These are phyloP conservation scores for Camelus dromedarius DNA, from an alignment of 2,113 vertebrate genomes.

Conservation along the genomic window DNA sequence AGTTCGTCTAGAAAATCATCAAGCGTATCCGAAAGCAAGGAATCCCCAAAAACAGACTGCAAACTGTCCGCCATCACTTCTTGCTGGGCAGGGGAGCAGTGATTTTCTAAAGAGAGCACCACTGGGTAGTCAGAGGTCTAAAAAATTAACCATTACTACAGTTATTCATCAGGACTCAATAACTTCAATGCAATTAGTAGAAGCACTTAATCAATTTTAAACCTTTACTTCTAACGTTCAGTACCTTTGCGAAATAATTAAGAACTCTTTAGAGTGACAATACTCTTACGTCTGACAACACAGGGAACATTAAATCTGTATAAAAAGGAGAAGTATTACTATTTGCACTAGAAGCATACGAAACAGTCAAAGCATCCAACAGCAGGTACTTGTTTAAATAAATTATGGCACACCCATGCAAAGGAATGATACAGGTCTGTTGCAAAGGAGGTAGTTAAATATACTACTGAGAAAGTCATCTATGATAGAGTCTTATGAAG, in stretches of 20 bases:
- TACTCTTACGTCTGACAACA: not conserved
- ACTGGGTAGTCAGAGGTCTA: slow-evolving; percentile 93
- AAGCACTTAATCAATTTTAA: slow-evolving; percentile 16
- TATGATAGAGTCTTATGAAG: not conserved
- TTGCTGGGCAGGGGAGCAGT: slow-evolving; percentile 92
- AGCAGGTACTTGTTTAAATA: not conserved
- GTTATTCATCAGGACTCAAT: slow-evolving; percentile 53
- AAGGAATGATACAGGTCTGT: not conserved
- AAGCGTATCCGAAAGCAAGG: slow-evolving; percentile 86
- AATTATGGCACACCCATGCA: not conserved
- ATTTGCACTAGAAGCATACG: not conserved
- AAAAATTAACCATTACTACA: slow-evolving; percentile 50
- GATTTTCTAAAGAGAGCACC: slow-evolving; percentile 94
- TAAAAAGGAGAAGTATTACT: not conserved
- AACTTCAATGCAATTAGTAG: not conserved
- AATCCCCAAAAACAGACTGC: slow-evolving; percentile 88
- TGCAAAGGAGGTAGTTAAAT: not conserved
- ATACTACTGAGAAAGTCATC: not conserved
- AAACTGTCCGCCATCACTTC: slow-evolving; percentile 90
- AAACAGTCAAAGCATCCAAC: not conserved
- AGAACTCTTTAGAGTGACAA: slow-evolving; percentile 31
- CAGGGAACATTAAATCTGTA: not conserved
- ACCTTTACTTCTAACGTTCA: not conserved
- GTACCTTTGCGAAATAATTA: not conserved
- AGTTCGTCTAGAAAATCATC: slow-evolving; percentile 80